Evolutionary conservation across 2,888 invertebrate species (phyloP).

Genomic region (Synanthedon vespiformis): DNA sequence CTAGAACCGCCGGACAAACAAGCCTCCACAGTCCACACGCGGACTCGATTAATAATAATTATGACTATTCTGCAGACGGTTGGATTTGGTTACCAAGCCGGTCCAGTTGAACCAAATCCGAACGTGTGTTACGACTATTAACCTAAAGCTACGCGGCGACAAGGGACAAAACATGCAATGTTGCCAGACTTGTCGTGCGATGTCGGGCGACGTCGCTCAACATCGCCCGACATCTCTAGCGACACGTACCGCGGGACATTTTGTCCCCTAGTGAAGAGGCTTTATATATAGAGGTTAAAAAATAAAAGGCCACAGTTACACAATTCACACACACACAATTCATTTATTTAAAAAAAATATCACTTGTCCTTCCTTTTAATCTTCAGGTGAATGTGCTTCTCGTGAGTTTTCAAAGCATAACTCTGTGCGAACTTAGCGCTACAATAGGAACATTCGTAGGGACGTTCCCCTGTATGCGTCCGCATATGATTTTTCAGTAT

Average conservation of each 20-base stretch:
- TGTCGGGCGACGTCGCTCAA: neutral
- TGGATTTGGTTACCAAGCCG: too few species aligned
- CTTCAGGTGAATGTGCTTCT: neutral
- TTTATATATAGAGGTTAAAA: too few species aligned
- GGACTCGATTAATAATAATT: too few species aligned
- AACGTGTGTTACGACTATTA: too few species aligned
- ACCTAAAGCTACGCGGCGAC: neutral
- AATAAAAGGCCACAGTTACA: too few species aligned
- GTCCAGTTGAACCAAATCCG: too few species aligned
- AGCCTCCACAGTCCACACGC: too few species aligned
- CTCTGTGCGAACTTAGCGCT: neutral
- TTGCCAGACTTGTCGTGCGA: neutral
- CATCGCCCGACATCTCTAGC: neutral
- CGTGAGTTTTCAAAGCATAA: neutral
- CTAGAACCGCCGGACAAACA: too few species aligned
- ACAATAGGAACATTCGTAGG: neutral
- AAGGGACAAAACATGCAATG: neutral
- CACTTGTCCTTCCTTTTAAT: neutral
- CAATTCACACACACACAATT: too few species aligned
- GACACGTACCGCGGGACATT: neutral
- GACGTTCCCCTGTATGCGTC: neutral
- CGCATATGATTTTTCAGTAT: neutral
- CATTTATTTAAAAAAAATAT: too few species aligned
- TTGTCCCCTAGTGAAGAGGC: neutral
- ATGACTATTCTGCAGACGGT: too few species aligned